Conservation (phyloP, 2,797 vertebrate genomes). For the Chelon auratus region DNA sequence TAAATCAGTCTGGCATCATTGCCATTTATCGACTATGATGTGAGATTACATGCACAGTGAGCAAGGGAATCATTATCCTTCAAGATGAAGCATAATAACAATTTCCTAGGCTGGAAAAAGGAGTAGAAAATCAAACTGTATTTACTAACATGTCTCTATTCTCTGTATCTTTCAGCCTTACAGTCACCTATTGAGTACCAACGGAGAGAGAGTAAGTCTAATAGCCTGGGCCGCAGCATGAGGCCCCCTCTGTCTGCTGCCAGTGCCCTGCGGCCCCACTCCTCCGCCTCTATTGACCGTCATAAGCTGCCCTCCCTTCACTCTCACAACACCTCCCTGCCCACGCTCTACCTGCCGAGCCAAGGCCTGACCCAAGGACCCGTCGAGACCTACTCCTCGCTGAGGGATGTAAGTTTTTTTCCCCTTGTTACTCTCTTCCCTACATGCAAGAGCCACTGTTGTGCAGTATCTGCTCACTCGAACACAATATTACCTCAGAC, state of each 20-base stretch:
- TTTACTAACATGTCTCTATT: neutral
- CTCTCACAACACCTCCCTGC: conserved; percentile 90
- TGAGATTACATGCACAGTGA: neutral
- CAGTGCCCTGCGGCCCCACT: conserved; percentile 85
- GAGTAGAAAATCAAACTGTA: too few relatives aligned
- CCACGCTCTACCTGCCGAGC: conserved; percentile 88
- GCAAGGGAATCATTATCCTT: neutral
- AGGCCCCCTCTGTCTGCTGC: conserved; percentile 81
- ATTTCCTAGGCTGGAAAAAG: neutral
- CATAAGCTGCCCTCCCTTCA: conserved; percentile 86
- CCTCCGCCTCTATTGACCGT: conserved; percentile 89
- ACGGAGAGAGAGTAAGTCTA: conserved; percentile 92
- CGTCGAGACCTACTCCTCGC: conserved; percentile 65
- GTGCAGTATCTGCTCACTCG: conserved; percentile 11
- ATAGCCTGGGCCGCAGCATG: conserved; percentile 90
- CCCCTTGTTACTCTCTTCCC: conserved; percentile 3
- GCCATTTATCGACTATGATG: conserved; percentile 3
- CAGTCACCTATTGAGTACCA: conserved; percentile 97
- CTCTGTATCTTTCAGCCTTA: conserved; percentile 83
- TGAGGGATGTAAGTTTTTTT: conserved; percentile 72
- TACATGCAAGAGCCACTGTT: neutral
- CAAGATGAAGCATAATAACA: too few relatives aligned
- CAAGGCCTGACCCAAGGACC: conserved; percentile 77
- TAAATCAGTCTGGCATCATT: conserved; percentile 13
- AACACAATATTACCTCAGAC: conserved; percentile 21